Base-by-base conservation (phyloP, 2,888 invertebrate species). In the Cataglyphis albicans region DNA sequence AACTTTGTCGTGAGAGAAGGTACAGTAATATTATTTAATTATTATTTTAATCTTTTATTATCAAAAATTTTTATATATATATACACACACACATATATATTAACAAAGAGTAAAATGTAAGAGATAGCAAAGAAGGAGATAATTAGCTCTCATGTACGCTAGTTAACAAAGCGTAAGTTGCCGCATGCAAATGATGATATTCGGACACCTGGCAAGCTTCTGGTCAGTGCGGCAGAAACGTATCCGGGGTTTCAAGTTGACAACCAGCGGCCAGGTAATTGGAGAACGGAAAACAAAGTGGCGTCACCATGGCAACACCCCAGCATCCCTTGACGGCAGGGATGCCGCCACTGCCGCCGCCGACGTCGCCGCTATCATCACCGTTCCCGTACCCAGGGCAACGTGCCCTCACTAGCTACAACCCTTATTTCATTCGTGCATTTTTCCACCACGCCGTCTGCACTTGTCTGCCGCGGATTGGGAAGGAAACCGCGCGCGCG, bases 281-380 rank as follows among this genome's bases (percentile, higher is more conserved):
- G 90, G 88, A 91, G 91, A 91, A 91, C 86, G 83, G 91, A 92
- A 92, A 92, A 93, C 91, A 92, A 88, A 90, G 91, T 91, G 87
- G 85, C 74, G 86, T 90, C 72, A 64, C 90, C 90, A 93, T 93
- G 87, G 92, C 89, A 92, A 93, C 93, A 81, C 91, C 91, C 93
- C 85, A 86, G 85, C 91, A 86, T 91, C 90, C 88, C 85, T 90
- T 88, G 81, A 68, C 21, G 76, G 68, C 41, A 63, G 74, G 65
- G 78, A 52, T 59, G 63, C 41, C 44, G 29, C 64, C 44, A 35
- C n/a, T 41, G 29, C 38, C 52, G 29, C 38, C 52, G 48, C 38
- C 52, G 21, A 9, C 75, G 32, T 15, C 76, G 21, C 52, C 41
- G n/a, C 76, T 57, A 6, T 65, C 61, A 32, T 44, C 67, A 15